Conservation (phyloP, 1,140 invertebrate genomes). For the Apis laboriosa region DNA sequence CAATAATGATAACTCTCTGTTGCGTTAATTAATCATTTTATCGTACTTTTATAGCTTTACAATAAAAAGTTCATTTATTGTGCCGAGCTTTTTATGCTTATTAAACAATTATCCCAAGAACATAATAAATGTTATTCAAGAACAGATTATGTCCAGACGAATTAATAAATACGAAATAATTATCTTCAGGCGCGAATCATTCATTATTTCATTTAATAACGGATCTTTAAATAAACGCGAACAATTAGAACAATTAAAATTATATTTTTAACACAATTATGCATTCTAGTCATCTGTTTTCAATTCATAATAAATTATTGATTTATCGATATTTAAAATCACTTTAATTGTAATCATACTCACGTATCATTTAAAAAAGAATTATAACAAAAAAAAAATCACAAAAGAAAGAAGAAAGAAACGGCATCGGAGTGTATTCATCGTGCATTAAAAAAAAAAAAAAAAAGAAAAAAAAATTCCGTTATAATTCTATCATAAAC, state of each 20-base stretch:
- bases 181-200: not conserved
- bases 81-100: not conserved
- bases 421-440: not conserved
- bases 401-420: too few species aligned
- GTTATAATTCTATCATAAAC: not conserved
- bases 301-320: too few species aligned
- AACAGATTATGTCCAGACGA: not conserved
- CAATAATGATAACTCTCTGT: not conserved
- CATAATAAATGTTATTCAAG: not conserved
- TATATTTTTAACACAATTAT: not conserved
- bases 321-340: too few species aligned
- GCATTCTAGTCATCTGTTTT: too few species aligned
- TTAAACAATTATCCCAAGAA: not conserved
- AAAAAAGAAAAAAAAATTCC: not conserved
- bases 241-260: not conserved
- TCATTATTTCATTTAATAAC: not conserved
- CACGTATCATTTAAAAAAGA: too few species aligned
- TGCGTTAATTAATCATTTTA: not conserved
- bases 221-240: not conserved
- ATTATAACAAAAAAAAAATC: too few species aligned
- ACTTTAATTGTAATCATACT: too few species aligned
- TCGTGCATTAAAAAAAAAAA: not conserved
- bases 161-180: not conserved
- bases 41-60: too few species aligned
- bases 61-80: not conserved